Percentiles rank a stretch among this genome's conserved stretches.
phyloP scores from a whole-genome alignment of 2,113 vertebrate genomes.

The Ciconia stormi region DNA sequence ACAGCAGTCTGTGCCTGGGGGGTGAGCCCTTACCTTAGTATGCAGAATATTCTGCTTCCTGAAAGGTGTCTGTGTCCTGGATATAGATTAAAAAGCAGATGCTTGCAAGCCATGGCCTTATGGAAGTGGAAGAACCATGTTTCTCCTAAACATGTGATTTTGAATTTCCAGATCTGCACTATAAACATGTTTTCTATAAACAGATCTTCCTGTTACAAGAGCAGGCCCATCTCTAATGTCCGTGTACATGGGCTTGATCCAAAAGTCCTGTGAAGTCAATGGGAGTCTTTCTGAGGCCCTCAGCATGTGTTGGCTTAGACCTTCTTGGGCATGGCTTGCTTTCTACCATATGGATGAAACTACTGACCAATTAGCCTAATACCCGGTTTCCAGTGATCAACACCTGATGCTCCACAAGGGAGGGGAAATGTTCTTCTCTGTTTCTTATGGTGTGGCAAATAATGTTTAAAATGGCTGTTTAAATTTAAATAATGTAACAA shows the following conservation, averaged over 20 bases:
- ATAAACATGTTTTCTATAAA: background rate
- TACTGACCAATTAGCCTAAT: background rate
- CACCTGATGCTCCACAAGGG: background rate
- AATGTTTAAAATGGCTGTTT: background rate
- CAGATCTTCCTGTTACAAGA: background rate
- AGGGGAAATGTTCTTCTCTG: background rate
- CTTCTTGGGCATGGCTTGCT: background rate
- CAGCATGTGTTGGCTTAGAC: background rate
- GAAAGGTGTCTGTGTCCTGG: background rate
- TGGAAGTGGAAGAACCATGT: background rate
- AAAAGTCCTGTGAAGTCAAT: background rate
- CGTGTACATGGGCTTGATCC: rapidly evolving
- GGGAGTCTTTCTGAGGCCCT: background rate
- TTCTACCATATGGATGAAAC: background rate
- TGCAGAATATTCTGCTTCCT: background rate
- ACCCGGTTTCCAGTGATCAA: background rate
- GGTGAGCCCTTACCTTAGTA: background rate
- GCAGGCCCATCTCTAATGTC: background rate
- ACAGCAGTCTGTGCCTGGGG: background rate
- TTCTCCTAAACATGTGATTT: background rate
- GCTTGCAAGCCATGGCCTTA: background rate
- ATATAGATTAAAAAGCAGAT: background rate
- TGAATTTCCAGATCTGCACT: background rate
- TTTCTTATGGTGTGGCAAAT: background rate
- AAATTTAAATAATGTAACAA: background rate